Evolutionary conservation across 2,888 invertebrate genomes (phyloP).

Genomic region (Eulithis testata): DNA sequence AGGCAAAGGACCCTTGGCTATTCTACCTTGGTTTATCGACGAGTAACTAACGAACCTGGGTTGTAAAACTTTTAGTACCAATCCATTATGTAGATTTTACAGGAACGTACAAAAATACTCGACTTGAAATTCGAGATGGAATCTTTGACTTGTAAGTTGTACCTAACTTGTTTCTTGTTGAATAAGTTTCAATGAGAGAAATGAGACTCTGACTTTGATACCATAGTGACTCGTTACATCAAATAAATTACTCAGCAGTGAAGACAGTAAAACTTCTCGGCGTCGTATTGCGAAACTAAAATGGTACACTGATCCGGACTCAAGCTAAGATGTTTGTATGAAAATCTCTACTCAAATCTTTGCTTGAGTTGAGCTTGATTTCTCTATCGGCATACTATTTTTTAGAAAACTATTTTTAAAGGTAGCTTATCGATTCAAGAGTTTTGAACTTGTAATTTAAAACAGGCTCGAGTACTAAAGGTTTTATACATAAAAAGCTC

Average conservation of each 20-base stretch:
- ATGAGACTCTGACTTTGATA: no score
- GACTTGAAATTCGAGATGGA: conserved; percentile 7
- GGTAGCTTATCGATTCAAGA: no score
- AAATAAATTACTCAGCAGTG: conserved; percentile 14
- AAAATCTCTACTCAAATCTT: no score
- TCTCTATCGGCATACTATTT: no score
- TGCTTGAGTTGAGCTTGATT: no score
- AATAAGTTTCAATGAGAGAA: conserved; percentile 1
- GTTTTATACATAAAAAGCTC: no score
- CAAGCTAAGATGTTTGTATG: no score
- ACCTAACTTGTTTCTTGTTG: conserved; percentile 5
- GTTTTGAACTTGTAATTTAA: no score
- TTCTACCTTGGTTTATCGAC: conserved; percentile 10
- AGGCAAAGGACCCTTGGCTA: conserved; percentile 5
- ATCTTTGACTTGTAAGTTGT: conserved; percentile 18
- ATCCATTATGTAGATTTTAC: conserved; percentile 15
- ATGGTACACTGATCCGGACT: no score
- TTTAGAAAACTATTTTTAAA: no score
- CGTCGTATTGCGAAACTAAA: background rate
- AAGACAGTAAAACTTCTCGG: conserved; percentile 30
- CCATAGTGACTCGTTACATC: conserved; percentile 13
- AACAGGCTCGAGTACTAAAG: no score
- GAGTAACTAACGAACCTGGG: conserved; percentile 23
- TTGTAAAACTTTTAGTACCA: conserved; percentile 25
- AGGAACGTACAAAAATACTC: conserved; percentile 13